Conservation (phyloP, 2,113 vertebrate genomes). For the Caracal caracal region DNA sequence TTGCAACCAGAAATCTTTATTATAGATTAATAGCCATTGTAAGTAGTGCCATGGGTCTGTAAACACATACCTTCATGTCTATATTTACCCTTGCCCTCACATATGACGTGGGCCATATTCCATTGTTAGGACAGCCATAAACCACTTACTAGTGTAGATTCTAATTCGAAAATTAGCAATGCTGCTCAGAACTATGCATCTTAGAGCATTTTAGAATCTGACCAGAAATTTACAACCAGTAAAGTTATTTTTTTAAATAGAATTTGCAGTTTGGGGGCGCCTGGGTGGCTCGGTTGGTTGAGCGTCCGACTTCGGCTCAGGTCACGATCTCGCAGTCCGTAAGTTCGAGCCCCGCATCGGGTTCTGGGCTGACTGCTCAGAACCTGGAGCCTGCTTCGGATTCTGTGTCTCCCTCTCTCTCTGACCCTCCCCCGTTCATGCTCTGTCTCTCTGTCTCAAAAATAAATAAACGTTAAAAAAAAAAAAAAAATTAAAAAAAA, state of each 20-base stretch:
- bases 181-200: background rate
- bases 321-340: no score
- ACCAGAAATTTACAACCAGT: background rate
- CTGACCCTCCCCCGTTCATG: no score
- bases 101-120: background rate
- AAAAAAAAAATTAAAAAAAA: no score
- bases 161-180: background rate
- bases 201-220: background rate
- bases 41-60: background rate
- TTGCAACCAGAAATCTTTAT: background rate
- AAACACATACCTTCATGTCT: rapidly evolving
- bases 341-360: no score
- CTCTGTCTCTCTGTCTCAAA: no score
- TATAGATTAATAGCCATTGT: background rate
- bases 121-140: background rate
- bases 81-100: rapidly evolving
- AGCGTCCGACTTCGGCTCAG: no score
- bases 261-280: background rate
- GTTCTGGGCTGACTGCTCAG: no score
- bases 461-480: no score
- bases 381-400: no score
- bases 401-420: no score
- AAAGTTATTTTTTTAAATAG: background rate
- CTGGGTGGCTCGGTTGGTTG: no score
- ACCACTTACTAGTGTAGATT: background rate